Conservation (phyloP, 2,797 vertebrate species). For the Typhlichthys eigenmanni region DNA sequence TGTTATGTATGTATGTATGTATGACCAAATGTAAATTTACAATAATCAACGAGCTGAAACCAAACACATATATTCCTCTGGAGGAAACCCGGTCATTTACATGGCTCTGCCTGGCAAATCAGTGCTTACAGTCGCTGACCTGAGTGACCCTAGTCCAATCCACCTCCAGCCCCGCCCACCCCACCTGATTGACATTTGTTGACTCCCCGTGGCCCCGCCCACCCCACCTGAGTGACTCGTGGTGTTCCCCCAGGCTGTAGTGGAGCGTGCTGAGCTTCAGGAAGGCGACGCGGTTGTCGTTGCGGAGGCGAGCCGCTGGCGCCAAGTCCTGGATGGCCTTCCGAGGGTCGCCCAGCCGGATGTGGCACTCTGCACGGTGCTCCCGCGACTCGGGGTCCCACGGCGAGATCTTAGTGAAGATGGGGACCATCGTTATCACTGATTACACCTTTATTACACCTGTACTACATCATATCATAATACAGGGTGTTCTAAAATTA, state of each 20-base stretch:
- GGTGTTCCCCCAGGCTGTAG: slow-evolving; percentile 81
- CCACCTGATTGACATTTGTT: too few species aligned
- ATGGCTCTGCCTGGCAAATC: too few species aligned
- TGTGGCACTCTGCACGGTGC: slow-evolving; percentile 81
- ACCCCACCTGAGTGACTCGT: slow-evolving; percentile 79
- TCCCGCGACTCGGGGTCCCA: slow-evolving; percentile 84
- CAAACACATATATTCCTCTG: too few species aligned
- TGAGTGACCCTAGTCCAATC: too few species aligned
- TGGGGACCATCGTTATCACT: too few species aligned
- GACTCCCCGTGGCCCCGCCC: neutral
- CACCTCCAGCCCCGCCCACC: too few species aligned
- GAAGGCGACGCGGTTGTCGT: slow-evolving; percentile 83
- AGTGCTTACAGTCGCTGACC: too few species aligned
- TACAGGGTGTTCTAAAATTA: neutral
- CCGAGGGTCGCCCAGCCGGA: slow-evolving; percentile 77
- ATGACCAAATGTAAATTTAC: too few species aligned
- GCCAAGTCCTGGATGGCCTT: slow-evolving; percentile 84
- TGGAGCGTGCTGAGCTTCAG: slow-evolving; percentile 83
- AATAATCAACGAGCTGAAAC: too few species aligned
- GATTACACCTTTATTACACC: neutral
- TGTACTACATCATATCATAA: neutral
- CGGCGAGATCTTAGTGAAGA: slow-evolving; percentile 74
- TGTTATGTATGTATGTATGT: too few species aligned
- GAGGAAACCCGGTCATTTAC: too few species aligned
- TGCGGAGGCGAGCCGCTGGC: slow-evolving; percentile 79